These are phyloP conservation scores for Mythimna loreyi DNA, from an alignment of 2,888 invertebrate genomes.

Conservation along the genomic window DNA sequence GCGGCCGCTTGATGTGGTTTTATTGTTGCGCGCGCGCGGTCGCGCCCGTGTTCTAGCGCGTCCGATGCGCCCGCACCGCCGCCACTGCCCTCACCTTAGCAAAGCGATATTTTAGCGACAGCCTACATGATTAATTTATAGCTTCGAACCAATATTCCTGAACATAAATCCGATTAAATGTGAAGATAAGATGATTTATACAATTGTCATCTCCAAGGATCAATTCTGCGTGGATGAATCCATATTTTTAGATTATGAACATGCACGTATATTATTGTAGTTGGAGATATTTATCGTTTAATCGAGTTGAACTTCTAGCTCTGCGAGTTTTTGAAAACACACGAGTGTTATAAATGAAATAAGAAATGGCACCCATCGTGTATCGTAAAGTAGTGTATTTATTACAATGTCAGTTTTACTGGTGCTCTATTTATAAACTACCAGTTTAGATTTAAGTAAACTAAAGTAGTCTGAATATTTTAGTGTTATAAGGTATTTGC, in stretches of 20 bases:
- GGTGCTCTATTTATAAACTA: constrained; percentile 72
- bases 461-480: constrained; percentile 67
- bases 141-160: constrained; percentile 84
- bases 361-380: constrained; percentile 60
- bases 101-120: constrained; percentile 90
- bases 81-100: constrained; percentile 75
- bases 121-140: constrained; percentile 90
- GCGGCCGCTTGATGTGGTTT: constrained; percentile 72
- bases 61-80: constrained; percentile 81
- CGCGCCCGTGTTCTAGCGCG: constrained; percentile 80
- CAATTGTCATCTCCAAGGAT: constrained; percentile 72
- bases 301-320: constrained; percentile 35
- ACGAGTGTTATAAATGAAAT: constrained; percentile 34
- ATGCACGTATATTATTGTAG: constrained; percentile 40
- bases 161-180: constrained; percentile 85
- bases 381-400: constrained; percentile 65
- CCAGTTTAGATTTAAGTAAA: constrained; percentile 70
- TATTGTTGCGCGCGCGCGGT: constrained; percentile 79
- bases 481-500: constrained; percentile 63
- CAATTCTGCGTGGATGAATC: constrained; percentile 66
- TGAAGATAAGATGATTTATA: constrained; percentile 88
- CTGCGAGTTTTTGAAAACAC: constrained; percentile 39
- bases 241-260: constrained; percentile 49
- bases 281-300: constrained; percentile 43
- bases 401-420: constrained; percentile 70